phyloP scores from a whole-genome alignment of 2,888 invertebrate genomes.

The Andricus quercusramuli region DNA sequence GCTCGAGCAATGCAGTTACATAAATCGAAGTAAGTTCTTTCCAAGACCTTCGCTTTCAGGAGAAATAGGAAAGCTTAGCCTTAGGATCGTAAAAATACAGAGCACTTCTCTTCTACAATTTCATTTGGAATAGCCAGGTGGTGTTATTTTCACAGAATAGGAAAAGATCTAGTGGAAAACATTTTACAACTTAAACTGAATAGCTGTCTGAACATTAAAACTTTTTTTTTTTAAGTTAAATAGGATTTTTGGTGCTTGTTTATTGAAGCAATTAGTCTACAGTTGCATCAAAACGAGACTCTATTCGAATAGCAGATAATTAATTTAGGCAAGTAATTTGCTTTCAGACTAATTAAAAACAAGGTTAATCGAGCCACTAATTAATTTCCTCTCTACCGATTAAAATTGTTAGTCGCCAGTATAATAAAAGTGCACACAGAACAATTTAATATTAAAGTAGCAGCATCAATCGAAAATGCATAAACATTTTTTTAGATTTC shows the following conservation, averaged over 20 bases:
- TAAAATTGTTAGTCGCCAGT: neutral
- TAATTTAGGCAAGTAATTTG: conserved; percentile 9
- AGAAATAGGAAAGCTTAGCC: conserved; percentile 18
- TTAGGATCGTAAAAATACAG: neutral
- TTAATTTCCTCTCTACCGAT: conserved; percentile 1
- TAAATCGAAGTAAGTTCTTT: neutral
- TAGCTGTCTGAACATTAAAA: no score
- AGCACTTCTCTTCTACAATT: neutral
- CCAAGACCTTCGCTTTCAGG: conserved; percentile 7
- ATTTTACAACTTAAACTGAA: neutral
- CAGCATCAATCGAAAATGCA: no score
- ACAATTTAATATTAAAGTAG: no score
- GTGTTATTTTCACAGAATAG: neutral
- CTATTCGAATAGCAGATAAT: conserved; percentile 22
- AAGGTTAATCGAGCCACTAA: neutral
- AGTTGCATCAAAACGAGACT: neutral
- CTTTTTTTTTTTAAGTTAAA: neutral
- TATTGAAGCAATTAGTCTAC: neutral
- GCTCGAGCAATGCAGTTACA: neutral
- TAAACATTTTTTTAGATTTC: no score
- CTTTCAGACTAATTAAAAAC: conserved; percentile 25
- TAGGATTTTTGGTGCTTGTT: neutral
- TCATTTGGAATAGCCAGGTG: neutral
- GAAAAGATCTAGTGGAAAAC: neutral
- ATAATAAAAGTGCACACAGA: neutral